A percentile compares a stretch with the other conserved stretches of the same genome.
phyloP scores from a whole-genome alignment of 2,888 invertebrate genomes.

The Ochropleura leucogaster region DNA sequence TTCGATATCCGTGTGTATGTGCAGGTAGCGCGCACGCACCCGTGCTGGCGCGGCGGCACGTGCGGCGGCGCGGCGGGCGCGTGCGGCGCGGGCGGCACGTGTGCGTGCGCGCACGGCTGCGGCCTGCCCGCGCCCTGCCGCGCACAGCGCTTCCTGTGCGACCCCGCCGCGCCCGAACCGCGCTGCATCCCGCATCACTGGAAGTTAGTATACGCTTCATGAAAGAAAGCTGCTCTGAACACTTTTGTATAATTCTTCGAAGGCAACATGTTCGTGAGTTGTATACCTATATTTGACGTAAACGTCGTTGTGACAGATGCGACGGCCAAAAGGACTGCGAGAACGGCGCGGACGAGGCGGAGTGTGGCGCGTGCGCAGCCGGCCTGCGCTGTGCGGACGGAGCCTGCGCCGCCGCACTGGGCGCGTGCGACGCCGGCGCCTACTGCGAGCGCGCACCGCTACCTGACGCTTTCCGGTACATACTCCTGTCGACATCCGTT shows the following conservation, averaged over 20 bases:
- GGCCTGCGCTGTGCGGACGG: conserved; percentile 92
- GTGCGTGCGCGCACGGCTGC: conserved; percentile 93
- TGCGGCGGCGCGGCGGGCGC: conserved; percentile 79
- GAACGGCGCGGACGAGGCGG: conserved; percentile 93
- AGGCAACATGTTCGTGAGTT: background rate
- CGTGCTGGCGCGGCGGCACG: conserved; percentile 78
- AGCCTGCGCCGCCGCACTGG: conserved; percentile 92
- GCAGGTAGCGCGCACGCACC: conserved; percentile 89
- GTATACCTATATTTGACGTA: background rate
- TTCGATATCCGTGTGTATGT: background rate
- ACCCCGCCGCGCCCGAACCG: conserved; percentile 78
- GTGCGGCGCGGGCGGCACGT: conserved; percentile 93
- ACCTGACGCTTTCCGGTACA: conserved; percentile 82
- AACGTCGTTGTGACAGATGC: conserved; percentile 87
- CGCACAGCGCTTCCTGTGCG: conserved; percentile 92
- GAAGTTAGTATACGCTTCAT: conserved; percentile 73
- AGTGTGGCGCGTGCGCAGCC: conserved; percentile 93
- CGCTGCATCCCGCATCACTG: conserved; percentile 81
- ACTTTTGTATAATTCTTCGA: background rate
- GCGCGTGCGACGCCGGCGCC: conserved; percentile 91
- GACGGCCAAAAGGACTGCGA: conserved; percentile 96
- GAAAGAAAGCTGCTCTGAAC: too few relatives aligned
- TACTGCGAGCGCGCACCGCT: conserved; percentile 81
- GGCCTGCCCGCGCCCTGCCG: conserved; percentile 91
- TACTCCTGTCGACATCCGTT: background rate